Conservation (phyloP, 2,113 vertebrate species). For the Ahaetulla prasina region DNA sequence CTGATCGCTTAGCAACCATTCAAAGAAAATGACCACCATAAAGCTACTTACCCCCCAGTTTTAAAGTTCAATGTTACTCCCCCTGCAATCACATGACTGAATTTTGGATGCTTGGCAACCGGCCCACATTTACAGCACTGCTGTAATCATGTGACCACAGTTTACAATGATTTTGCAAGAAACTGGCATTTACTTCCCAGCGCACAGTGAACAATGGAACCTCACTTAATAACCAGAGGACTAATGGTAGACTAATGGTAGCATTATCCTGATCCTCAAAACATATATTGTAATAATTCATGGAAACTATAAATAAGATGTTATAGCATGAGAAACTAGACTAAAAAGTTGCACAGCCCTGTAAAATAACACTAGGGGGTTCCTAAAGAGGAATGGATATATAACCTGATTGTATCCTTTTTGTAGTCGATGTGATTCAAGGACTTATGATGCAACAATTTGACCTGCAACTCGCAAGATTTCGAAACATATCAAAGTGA, state of each 20-base stretch:
- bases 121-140: background rate
- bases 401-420: background rate
- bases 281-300: background rate
- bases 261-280: background rate
- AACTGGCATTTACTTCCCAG: background rate
- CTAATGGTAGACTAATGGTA: background rate
- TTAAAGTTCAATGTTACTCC: background rate
- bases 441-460: background rate
- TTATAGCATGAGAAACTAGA: background rate
- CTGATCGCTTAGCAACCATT: background rate
- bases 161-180: background rate
- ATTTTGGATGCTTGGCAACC: background rate
- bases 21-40: background rate
- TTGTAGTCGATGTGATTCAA: background rate
- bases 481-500: background rate
- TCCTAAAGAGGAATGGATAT: background rate
- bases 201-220: background rate
- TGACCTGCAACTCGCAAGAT: background rate
- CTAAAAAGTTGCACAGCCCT: background rate
- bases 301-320: background rate
- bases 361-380: background rate
- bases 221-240: background rate
- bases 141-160: background rate
- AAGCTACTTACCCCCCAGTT: background rate
- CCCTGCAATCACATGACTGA: background rate